Evolutionary conservation across 2,113 vertebrate species (phyloP).

Genomic region (Scytalopus superciliaris): DNA sequence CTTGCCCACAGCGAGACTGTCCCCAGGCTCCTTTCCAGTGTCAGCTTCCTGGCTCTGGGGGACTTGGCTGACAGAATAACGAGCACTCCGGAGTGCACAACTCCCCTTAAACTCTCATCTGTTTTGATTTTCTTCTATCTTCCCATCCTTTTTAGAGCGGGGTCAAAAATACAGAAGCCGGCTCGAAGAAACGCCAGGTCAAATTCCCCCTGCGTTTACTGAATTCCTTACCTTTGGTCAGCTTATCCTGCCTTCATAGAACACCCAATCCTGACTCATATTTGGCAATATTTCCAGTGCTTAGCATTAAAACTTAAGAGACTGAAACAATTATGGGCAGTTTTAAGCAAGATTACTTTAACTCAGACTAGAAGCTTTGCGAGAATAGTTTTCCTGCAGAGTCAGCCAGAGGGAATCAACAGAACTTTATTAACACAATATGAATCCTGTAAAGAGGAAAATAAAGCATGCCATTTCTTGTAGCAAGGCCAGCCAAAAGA

Average conservation of each 20-base stretch:
- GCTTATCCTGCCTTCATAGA: background rate
- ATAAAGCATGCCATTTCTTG: constrained; percentile 27
- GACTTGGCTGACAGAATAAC: background rate
- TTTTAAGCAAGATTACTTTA: constrained; percentile 46
- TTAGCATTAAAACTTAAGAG: constrained; percentile 8
- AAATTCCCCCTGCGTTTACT: background rate
- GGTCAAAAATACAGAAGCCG: constrained; percentile 47
- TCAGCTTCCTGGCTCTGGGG: background rate
- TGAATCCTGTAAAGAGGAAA: constrained; percentile 56
- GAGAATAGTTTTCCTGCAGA: constrained; percentile 36
- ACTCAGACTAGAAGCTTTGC: constrained; percentile 23
- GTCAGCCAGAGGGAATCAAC: constrained; percentile 50
- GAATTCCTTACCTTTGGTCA: constrained; percentile 41
- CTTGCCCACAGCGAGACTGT: background rate
- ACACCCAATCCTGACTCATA: background rate
- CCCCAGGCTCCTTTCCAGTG: background rate
- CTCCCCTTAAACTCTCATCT: background rate
- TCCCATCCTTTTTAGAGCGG: background rate
- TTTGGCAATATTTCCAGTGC: constrained; percentile 12
- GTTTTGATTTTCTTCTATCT: background rate
- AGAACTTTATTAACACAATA: constrained; percentile 64
- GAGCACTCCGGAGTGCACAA: accelerated
- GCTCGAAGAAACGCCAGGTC: background rate
- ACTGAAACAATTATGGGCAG: constrained; percentile 40
- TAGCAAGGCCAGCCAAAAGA: constrained; percentile 36